Evolutionary conservation across 1,140 invertebrate species (phyloP), one percentile per base, ranked within the genome.

Genomic region (Gryllus bimaculatus): DNA sequence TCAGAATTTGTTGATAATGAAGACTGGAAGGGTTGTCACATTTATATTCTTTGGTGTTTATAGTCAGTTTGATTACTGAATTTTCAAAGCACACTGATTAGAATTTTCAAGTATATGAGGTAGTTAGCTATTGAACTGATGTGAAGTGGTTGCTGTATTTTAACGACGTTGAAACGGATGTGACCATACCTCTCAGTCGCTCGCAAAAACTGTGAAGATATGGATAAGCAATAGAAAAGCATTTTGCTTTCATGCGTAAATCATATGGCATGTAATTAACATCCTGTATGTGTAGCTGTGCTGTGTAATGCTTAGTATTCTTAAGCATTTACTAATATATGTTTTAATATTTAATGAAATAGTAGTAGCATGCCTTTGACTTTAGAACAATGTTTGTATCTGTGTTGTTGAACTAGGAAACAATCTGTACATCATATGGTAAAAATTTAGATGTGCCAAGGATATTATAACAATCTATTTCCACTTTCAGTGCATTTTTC

Each of bases 11-110:
- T 66, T 66, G 54, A 66, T 66, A 10, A 66, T 66, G 54, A 66
- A 66, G 54, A 66, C 54, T 66, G 54, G 54, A 66, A 66, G 54
- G 54, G 54, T 66, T 66, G 54, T 66, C 54, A 66, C 54, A 66
- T 66, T 66, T 66, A 13, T 7, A 66, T 66, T 66, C 18, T 13
- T 66, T 66, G 54, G 54, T 66, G 54, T 66, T 39, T 39, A 39
- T 39, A 39, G 5, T 39, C 26, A 39, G 26, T 39, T 39, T 39
- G 26, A 39, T 39, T 66, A 66, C 10, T 66, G 54, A 66, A 66
- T 66, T 66, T 10, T 66, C 18, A 66, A 66, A 39, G 26, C 54
- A 13, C 54, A 13, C 18, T 66, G 54, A 18, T 66, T 66, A 13
- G 54, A 18, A 66, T 13, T 13, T 66, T 13, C 18, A 66, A 66